Evolutionary conservation across 2,797 vertebrate species (phyloP), one percentile per base, ranked within the genome.

Genomic region (Lagorchestes hirsutus): DNA sequence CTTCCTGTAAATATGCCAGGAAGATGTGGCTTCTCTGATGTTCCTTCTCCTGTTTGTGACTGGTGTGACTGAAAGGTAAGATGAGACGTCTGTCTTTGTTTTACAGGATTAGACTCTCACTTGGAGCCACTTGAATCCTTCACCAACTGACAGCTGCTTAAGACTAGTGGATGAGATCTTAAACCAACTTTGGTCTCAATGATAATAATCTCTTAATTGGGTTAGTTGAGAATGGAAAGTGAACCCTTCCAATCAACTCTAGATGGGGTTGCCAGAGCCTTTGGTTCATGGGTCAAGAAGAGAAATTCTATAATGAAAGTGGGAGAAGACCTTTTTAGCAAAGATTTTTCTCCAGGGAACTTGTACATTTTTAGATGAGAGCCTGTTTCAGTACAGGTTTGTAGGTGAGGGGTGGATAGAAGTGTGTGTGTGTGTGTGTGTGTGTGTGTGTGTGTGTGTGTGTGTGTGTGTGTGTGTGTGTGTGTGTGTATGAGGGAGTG

Each of bases 401-500:
- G 27, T 62, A 74, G 62, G 18, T 5, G 93, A 40, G 90, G 13
- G 29, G 74, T 82, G 9, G 46, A 93, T 31, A 0, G 31, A 50
- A n/a, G 62, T 67, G 91, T 93, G 54, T 56, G 54, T 56, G 40
- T 40, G 0, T 0, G 54, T 56, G 40, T 40, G 0, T 0, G 54
- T 56, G 40, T 40, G 0, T 0, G 54, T 56, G 40, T 40, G 0
- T 0, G 54, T 56, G 40, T 40, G 0, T 0, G n/a, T n/a, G 62
- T 67, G 91, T 93, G 54, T 56, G 62, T 67, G 91, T 93, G 54
- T 56, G 62, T 67, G 91, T 93, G 54, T 56, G n/a, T n/a, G 40
- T 40, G 0, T 93, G 54, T 56, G 40, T 40, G 0, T 0, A n/a
- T 40, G 3, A 46, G 0, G 0, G 54, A 93, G 54, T 40, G 92